phyloP scores from a whole-genome alignment of 1,140 invertebrate genomes.

The Drosophila persimilis region DNA sequence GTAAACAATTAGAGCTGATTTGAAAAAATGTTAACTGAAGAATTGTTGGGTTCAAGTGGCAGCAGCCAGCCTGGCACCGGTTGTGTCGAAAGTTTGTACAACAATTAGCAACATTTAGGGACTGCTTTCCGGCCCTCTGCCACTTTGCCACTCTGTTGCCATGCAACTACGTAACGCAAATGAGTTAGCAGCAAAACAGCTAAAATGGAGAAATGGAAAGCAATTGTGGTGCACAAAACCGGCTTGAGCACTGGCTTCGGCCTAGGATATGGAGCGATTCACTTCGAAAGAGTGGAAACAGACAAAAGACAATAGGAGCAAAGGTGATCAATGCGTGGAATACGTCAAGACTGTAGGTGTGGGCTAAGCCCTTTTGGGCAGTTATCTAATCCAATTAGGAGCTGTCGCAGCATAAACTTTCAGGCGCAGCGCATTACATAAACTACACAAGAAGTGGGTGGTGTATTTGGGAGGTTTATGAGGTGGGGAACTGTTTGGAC shows the following conservation, averaged over 20 bases:
- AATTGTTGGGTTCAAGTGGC: conserved; percentile 59
- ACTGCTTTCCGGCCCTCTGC: conserved; percentile 14
- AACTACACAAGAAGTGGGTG: conserved; percentile 15
- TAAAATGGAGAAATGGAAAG: conserved; percentile 36
- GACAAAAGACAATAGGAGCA: conserved; percentile 38
- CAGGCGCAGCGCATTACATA: conserved; percentile 59
- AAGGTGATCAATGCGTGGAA: conserved; percentile 44
- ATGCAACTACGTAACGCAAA: conserved; percentile 57
- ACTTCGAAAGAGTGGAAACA: conserved; percentile 19
- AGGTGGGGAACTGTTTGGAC: neutral
- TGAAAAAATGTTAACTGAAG: conserved; percentile 50
- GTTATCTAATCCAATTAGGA: conserved; percentile 80
- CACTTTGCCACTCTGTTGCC: conserved; percentile 22
- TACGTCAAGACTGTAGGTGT: conserved; percentile 42
- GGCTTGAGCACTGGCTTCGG: conserved; percentile 36
- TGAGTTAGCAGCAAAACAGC: conserved; percentile 39
- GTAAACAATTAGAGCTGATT: conserved; percentile 76
- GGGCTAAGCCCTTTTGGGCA: conserved; percentile 68
- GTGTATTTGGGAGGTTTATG: conserved; percentile 3
- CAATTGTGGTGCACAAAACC: conserved; percentile 64
- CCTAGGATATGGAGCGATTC: conserved; percentile 55
- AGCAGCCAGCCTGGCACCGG: conserved; percentile 54
- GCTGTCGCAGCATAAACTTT: conserved; percentile 66
- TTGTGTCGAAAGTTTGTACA: conserved; percentile 70
- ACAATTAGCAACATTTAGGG: conserved; percentile 69